Evolutionary conservation across 2,888 invertebrate genomes (phyloP), one percentile per base, ranked within the genome.

Genomic region (Xanthia icteritia): DNA sequence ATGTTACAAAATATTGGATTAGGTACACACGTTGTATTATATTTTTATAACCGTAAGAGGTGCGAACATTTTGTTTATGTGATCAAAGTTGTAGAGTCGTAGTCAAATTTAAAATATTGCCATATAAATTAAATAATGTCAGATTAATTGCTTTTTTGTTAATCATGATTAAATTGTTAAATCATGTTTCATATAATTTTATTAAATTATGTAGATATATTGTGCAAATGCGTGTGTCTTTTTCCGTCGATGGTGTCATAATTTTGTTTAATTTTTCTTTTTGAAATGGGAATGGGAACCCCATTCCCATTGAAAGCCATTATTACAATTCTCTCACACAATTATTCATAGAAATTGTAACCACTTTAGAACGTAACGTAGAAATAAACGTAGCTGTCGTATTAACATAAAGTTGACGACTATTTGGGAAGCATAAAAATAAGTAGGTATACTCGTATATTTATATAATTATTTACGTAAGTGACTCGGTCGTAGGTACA

Each of bases 401-500:
- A 31, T 31, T 31, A 20, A 27, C 17, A 60, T 31, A 23, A 5
- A 54, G 11, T 54, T 15, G 31, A 42, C 11, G 3, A 51, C 17
- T 82, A 58, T 36, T 69, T 58, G 27, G 9, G 1, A 54, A 81
- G 45, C n/a, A 58, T 67, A 27, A 15, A 63, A 51, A 75, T 15
- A 82, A 66, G 20, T 51, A 51, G 51, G 23, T 54, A 56, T 23
- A n/a, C n/a, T n/a, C n/a, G n/a, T n/a, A 31, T 68, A 56, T 76
- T 76, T 65, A 45, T 81, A 69, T 54, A 72, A 65, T 76, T 76
- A 61, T 71, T 64, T 68, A 61, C 61, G 45, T 63, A 67, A 31
- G 54, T 31, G 67, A 56, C n/a, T 39, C 48, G 48, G 54, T 45
- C 23, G 61, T 63, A 60, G 27, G 69, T 80, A 72, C 2, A 82